Conservation (phyloP, 2,888 invertebrate genomes). For the Sarcophaga rosellei region DNA sequence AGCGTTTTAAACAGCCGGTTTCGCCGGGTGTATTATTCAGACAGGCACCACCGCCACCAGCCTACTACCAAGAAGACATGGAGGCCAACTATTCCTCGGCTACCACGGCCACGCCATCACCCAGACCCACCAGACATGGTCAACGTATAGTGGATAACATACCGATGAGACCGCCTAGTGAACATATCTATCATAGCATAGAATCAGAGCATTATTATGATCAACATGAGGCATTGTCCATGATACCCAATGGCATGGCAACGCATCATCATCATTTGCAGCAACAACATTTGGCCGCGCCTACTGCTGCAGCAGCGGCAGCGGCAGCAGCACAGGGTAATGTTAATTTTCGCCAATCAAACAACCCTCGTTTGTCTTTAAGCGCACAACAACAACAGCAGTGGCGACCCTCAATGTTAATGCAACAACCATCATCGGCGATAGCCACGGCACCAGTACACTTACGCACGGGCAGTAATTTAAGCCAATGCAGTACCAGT, state of each 20-base stretch:
- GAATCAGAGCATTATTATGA: conserved; percentile 94
- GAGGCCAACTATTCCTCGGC: conserved; percentile 86
- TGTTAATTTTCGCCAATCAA: conserved; percentile 60
- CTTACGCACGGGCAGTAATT: conserved; percentile 79
- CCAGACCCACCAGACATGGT: conserved; percentile 82
- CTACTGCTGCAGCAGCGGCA: conserved; percentile 24
- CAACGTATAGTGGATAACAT: conserved; percentile 77
- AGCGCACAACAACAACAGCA: conserved; percentile 65
- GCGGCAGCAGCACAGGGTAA: conserved; percentile 20
- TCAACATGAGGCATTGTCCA: conserved; percentile 83
- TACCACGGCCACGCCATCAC: conserved; percentile 85
- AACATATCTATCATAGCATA: conserved; percentile 95
- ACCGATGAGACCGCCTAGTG: conserved; percentile 89
- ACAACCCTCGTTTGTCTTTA: conserved; percentile 69
- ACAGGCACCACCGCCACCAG: conserved; percentile 83
- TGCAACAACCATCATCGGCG: conserved; percentile 44
- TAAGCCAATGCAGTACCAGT: conserved; percentile 79
- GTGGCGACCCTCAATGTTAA: conserved; percentile 71
- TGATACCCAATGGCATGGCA: conserved; percentile 78
- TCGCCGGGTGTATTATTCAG: conserved; percentile 82
- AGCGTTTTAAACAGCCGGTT: conserved; percentile 81
- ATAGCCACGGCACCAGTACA: conserved; percentile 76
- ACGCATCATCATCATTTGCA: conserved; percentile 73
- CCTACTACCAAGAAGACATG: conserved; percentile 83
- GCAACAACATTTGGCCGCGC: conserved; percentile 71